Evolutionary conservation across 2,888 invertebrate genomes (phyloP), one percentile per base, ranked within the genome.

Genomic region (Halictus quadricinctus): DNA sequence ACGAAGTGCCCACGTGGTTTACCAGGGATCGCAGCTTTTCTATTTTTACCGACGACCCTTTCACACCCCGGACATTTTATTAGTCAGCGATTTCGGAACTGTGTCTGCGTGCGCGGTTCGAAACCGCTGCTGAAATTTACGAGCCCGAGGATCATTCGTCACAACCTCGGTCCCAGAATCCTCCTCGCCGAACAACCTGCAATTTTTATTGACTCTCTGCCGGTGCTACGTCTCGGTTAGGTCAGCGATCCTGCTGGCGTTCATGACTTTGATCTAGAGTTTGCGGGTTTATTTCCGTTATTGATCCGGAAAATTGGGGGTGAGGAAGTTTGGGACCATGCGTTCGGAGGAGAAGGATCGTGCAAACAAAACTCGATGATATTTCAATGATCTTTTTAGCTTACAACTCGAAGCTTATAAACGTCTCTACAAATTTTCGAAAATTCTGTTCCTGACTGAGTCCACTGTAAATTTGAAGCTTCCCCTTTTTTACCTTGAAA

Each of bases 1-100:
- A 64, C 29, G 25, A 66, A 29, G 36, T 66, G 64, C 12, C 29
- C 43, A n/a, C 54, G n/a, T 54, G 18, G 64, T 18, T 21, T n/a
- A 36, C 21, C 36, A 36, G 12, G 25, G 41, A 69, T 41, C 48
- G 50, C 29, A 50, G 50, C 18, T 41, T 12, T 76, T 50, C 21
- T 50, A 36, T 48, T 50, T 50, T 69, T 48, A 18, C 18, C 4
- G 7, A 21, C 36, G 66, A 48, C 25, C 25, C 29, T 18, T 41
- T 4, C 29, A 36, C 36, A 13, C 29, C 36, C 21, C 1, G 69
- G 13, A 69, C 66, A 48, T 69, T 76, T 76, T 41, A 76, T 76
- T 50, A 69, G 76, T 69, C 76, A 76, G 76, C 69, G 66, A 69
- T 69, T 69, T 64, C 43, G 46, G 21, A 29, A 29, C 46, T 69